phyloP scores from a whole-genome alignment of 2,113 vertebrate genomes.

The Equus przewalskii region DNA sequence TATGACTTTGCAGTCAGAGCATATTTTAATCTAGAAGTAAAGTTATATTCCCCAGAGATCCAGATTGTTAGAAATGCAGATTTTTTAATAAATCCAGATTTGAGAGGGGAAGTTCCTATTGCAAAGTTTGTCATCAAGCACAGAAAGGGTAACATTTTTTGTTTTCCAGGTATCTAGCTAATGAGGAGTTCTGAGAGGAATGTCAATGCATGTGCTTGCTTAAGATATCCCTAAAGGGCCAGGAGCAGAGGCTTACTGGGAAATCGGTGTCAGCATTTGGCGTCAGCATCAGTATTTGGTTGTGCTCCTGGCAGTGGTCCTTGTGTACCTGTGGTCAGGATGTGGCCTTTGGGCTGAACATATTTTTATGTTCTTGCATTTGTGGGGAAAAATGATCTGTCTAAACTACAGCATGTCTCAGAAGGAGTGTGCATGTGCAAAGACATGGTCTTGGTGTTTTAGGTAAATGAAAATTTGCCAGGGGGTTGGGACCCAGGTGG shows the following conservation, averaged over 20 bases:
- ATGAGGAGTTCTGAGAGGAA: not conserved
- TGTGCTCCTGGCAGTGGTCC: no score
- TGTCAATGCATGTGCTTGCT: not conserved
- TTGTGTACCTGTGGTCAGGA: not conserved
- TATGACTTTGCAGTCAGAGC: not conserved
- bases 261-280: no score
- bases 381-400: not conserved
- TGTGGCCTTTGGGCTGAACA: not conserved
- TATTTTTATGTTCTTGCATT: not conserved
- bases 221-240: not conserved
- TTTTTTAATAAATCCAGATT: slow-evolving; percentile 1
- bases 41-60: not conserved
- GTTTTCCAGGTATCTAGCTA: not conserved
- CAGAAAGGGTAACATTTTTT: not conserved
- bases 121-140: not conserved
- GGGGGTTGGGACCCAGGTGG: not conserved
- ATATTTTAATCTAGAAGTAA: not conserved
- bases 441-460: not conserved
- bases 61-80: not conserved
- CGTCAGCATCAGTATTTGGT: no score
- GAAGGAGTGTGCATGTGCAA: not conserved
- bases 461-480: not conserved
- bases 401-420: not conserved
- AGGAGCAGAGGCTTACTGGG: not conserved
- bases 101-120: not conserved